These are phyloP conservation scores for Etheostoma spectabile DNA, from an alignment of 2,113 vertebrate species.

Conservation along the genomic window DNA sequence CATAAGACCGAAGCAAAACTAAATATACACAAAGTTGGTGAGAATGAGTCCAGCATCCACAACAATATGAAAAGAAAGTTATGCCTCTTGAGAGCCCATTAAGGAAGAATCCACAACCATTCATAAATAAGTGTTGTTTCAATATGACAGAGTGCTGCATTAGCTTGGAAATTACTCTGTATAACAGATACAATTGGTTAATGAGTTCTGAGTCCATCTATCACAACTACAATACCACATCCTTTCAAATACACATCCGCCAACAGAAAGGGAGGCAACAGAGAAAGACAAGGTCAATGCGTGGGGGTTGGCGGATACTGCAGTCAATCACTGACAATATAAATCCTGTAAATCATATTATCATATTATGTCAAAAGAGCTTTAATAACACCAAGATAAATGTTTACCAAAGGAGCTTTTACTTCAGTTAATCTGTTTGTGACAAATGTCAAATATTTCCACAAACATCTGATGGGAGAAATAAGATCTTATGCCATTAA, in stretches of 20 bases:
- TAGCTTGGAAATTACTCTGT: slow-evolving; percentile 30
- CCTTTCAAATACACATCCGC: slow-evolving; percentile 44
- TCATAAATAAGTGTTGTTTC: slow-evolving; percentile 7
- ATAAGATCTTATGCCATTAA: neutral
- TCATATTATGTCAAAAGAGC: slow-evolving; percentile 42
- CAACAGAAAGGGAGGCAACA: slow-evolving; percentile 12
- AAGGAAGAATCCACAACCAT: neutral
- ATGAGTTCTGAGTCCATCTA: slow-evolving; percentile 3
- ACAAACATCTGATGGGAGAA: slow-evolving; percentile 8
- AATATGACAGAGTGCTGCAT: slow-evolving; percentile 8
- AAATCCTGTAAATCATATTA: slow-evolving; percentile 35
- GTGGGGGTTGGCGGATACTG: neutral
- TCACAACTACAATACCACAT: slow-evolving; percentile 63
- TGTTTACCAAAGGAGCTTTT: slow-evolving; percentile 33
- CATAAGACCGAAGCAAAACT: slow-evolving; percentile 12
- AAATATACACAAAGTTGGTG: neutral
- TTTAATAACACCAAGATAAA: slow-evolving; percentile 34
- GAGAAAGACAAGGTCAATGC: neutral
- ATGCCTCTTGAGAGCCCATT: neutral
- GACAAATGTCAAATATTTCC: slow-evolving; percentile 35
- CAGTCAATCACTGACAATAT: neutral
- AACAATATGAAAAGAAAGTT: neutral
- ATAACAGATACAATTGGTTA: neutral
- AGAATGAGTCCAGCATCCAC: neutral
- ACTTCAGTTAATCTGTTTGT: slow-evolving; percentile 41